Base-by-base conservation (phyloP, 1,140 invertebrate species). In the Platyscapa corneri region DNA sequence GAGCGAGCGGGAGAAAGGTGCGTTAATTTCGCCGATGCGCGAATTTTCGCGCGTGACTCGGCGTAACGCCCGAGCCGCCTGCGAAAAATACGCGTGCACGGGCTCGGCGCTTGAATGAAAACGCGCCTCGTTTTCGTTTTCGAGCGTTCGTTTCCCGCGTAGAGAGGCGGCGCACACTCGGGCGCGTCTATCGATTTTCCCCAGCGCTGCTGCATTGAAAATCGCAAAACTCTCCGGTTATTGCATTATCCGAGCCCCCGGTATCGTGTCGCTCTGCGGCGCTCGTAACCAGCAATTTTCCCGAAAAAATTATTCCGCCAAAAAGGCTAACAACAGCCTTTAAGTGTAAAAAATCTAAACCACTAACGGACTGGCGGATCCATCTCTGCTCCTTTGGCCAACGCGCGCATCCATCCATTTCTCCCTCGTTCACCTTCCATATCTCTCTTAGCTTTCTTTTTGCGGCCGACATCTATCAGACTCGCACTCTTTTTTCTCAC, bases 371-470 rank as follows among this genome's bases (percentile, higher is more conserved):
- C n/a, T n/a, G n/a, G 0, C 20, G 53, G 53, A 30, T 37, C 39
- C 39, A 30, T 70, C 78, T 67, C n/a, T 6, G 6, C 18, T 64
- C 67, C 20, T 10, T 39, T 16, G 30, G 8, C 67, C 34, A 72
- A 39, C 70, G 23, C 56, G n/a, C 80, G 32, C 30, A 78, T 64
- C 32, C 53, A 64, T 78, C 30, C 53, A 78, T 64, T 53, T 56
- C 53, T 16, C 39, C n/a, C 20, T 42, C 70, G 8, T 60, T 30
- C 30, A 27, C 10, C 46, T 76, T 53, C 75, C 75, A 76, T 37
- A 37, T 60, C 32, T 60, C 30, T 34, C 34, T 3, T 32, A 37
- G 12, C 46, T 53, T 76, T 76, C 30, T 20, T 76, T 76, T 53
- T 53, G n/a, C 30, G 75, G 10, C 7, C 42, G 16, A 53, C 75